A percentile compares a stretch with the other conserved stretches of the same genome.
Evolutionary conservation across 1,140 invertebrate genomes (phyloP).

Genomic region (Ephestia elutella): DNA sequence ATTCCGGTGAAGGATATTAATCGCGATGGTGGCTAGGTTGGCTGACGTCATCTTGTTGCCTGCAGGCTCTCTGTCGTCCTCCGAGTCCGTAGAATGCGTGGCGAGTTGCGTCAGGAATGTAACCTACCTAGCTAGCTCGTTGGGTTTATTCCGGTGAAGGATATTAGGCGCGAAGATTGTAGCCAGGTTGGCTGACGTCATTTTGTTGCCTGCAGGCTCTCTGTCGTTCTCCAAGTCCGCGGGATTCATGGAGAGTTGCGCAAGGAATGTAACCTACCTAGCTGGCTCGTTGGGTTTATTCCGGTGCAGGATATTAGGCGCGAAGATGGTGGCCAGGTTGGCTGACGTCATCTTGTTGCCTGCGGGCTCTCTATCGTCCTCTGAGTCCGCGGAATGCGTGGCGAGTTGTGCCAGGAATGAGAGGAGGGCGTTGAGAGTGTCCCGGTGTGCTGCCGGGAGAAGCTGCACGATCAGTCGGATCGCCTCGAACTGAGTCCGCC

Average conservation of each 20-base stretch:
- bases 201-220: conserved; percentile 90
- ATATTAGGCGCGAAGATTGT: conserved; percentile 96
- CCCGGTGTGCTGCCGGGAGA: conserved; percentile 88
- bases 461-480: conserved; percentile 89
- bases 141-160: conserved; percentile 83
- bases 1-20: conserved; percentile 90
- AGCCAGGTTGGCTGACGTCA: conserved; percentile 93
- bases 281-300: conserved; percentile 78
- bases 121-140: conserved; percentile 75
- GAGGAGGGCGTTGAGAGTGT: conserved; percentile 88
- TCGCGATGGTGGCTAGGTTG: conserved; percentile 93
- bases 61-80: conserved; percentile 79
- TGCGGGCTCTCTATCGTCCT: conserved; percentile 79
- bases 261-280: conserved; percentile 73
- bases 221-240: conserved; percentile 82
- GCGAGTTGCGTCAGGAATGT: conserved; percentile 80
- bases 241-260: conserved; percentile 83
- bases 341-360: conserved; percentile 96
- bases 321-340: conserved; percentile 94
- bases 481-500: conserved; percentile 86
- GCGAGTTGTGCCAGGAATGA: conserved; percentile 88
- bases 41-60: conserved; percentile 96
- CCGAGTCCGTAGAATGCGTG: conserved; percentile 82
- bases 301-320: conserved; percentile 92
- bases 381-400: conserved; percentile 82